A percentile compares a stretch with the other conserved stretches of the same genome.
Conservation (phyloP, 2,797 vertebrate species). For the Catostomus latipinnis region DNA sequence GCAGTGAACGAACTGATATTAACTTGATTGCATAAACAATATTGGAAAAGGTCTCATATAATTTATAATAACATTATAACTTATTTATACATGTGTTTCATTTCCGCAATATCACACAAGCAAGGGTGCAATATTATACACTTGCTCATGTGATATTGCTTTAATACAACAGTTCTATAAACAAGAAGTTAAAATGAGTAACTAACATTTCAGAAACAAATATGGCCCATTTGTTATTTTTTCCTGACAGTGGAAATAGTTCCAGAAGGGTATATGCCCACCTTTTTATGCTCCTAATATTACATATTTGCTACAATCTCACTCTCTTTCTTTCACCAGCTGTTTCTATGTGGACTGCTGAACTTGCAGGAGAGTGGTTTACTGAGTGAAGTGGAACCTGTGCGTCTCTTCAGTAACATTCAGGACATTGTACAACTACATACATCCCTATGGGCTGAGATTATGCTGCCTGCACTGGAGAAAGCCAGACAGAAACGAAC, state of each 20-base stretch:
- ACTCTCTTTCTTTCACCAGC: conserved; percentile 20
- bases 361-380: conserved; percentile 94
- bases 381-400: conserved; percentile 89
- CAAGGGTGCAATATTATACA: too few species aligned
- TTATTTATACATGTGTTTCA: background rate
- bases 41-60: too few species aligned
- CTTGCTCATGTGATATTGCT: too few species aligned
- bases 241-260: too few species aligned
- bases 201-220: too few species aligned
- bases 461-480: conserved; percentile 87
- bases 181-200: too few species aligned
- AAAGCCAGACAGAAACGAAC: conserved; percentile 81
- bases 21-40: too few species aligned
- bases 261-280: too few species aligned
- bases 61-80: background rate
- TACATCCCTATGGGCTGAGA: conserved; percentile 82
- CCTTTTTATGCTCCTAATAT: too few species aligned
- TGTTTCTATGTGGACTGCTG: conserved; percentile 87
- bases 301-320: background rate
- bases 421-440: conserved; percentile 89
- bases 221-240: too few species aligned
- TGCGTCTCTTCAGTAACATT: conserved; percentile 90
- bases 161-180: too few species aligned
- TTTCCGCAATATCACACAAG: too few species aligned
- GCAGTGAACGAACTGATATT: background rate